These are phyloP conservation scores for Pempheris klunzingeri DNA, from an alignment of 2,797 vertebrate species.

Conservation along the genomic window DNA sequence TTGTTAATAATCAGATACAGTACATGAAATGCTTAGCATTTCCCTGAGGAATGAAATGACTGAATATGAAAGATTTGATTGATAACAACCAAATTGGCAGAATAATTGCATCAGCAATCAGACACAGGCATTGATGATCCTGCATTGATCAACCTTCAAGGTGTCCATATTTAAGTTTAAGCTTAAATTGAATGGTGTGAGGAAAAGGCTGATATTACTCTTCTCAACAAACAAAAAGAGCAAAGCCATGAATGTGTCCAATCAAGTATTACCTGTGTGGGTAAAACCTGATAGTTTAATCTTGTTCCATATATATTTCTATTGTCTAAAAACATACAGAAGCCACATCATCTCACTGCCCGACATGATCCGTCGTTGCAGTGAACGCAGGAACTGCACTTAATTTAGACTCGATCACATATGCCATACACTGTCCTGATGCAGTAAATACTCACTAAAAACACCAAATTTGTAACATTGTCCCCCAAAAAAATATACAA, in stretches of 20 bases:
- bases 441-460: neutral
- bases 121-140: constrained; percentile 2
- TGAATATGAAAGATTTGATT: constrained; percentile 25
- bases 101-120: constrained; percentile 36
- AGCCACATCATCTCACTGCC: neutral
- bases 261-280: neutral
- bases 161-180: neutral
- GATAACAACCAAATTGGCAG: constrained; percentile 21
- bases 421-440: neutral
- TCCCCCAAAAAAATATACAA: neutral
- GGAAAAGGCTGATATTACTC: neutral
- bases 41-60: constrained; percentile 40
- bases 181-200: neutral
- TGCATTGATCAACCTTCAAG: neutral
- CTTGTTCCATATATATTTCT: neutral
- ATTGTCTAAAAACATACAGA: neutral
- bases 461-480: neutral
- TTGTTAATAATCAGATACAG: constrained; percentile 42
- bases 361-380: neutral
- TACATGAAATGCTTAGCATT: constrained; percentile 38
- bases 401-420: constrained; percentile 16
- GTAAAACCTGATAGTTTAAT: neutral
- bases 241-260: neutral
- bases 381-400: neutral
- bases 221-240: neutral